phyloP scores from a whole-genome alignment of 2,797 vertebrate species.

The Hippopotamyrus pictus region DNA sequence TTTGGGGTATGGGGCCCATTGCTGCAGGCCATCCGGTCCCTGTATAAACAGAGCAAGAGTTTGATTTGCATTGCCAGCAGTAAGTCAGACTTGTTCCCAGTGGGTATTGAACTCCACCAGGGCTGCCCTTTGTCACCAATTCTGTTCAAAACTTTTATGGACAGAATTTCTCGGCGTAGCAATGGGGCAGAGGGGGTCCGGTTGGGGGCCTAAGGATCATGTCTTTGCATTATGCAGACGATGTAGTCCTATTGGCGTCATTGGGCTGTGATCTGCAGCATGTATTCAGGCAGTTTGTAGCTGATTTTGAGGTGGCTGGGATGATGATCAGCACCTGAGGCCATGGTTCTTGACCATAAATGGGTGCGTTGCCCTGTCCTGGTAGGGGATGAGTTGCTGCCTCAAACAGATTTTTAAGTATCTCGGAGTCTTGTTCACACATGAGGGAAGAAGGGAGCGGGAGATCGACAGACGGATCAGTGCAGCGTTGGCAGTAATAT shows the following conservation, averaged over 20 bases:
- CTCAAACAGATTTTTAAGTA: not conserved
- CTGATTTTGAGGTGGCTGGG: not conserved
- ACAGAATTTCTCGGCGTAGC: not conserved
- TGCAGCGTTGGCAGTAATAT: not conserved
- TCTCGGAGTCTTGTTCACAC: not conserved
- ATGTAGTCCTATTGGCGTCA: not conserved
- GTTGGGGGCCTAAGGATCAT: not conserved
- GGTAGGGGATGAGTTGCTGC: not conserved
- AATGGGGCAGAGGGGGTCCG: not conserved
- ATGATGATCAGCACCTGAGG: not conserved
- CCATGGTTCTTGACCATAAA: not conserved
- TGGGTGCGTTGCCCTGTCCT: not conserved
- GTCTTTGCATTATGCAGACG: not conserved
- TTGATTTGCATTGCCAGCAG: not conserved
- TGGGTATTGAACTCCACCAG: not conserved
- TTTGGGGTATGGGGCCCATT: not conserved
- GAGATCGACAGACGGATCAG: not conserved
- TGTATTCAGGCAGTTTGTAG: not conserved
- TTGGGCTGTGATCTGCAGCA: not conserved
- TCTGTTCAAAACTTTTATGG: not conserved
- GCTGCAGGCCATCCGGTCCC: not conserved
- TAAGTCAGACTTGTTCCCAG: not conserved
- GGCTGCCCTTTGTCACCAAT: not conserved
- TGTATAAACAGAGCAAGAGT: not conserved
- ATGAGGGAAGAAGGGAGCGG: no score